These are phyloP conservation scores for Eupsittula cactorum DNA, from an alignment of 2,113 vertebrate genomes.

Conservation along the genomic window DNA sequence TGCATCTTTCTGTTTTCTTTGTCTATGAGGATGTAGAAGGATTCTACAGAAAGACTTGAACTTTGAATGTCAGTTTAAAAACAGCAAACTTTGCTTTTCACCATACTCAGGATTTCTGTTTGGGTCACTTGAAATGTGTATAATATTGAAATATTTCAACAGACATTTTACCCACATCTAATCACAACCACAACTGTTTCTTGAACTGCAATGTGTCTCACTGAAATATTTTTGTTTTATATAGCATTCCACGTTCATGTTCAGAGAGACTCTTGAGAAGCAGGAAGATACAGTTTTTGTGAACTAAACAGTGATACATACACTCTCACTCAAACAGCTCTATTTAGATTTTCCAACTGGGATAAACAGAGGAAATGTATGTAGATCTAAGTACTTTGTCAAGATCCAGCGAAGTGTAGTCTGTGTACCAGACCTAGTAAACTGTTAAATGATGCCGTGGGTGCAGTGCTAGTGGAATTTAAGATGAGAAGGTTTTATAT, in stretches of 20 bases:
- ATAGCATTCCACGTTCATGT: not conserved
- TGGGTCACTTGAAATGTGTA: not conserved
- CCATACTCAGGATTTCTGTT: not conserved
- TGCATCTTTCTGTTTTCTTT: not conserved
- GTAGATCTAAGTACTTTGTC: slow-evolving; percentile 20
- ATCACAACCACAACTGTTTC: not conserved
- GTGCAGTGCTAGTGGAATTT: slow-evolving; percentile 51
- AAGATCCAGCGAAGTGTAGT: not conserved
- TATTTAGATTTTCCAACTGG: slow-evolving; percentile 34
- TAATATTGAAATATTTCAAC: not conserved
- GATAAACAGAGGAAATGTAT: slow-evolving; percentile 41
- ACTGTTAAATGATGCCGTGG: slow-evolving; percentile 26
- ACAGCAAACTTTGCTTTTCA: not conserved
- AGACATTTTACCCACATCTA: not conserved
- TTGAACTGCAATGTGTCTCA: not conserved
- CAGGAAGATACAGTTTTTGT: not conserved
- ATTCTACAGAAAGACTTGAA: not conserved
- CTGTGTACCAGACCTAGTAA: slow-evolving; percentile 22
- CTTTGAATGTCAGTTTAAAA: not conserved
- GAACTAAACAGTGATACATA: not conserved
- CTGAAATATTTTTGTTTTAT: not conserved
- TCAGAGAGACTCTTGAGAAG: not conserved
- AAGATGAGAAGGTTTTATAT: slow-evolving; percentile 56
- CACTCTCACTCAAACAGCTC: not conserved
- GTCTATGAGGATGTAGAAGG: not conserved